Evolutionary conservation across 2,113 vertebrate species (phyloP).

Genomic region (Polypterus senegalus): DNA sequence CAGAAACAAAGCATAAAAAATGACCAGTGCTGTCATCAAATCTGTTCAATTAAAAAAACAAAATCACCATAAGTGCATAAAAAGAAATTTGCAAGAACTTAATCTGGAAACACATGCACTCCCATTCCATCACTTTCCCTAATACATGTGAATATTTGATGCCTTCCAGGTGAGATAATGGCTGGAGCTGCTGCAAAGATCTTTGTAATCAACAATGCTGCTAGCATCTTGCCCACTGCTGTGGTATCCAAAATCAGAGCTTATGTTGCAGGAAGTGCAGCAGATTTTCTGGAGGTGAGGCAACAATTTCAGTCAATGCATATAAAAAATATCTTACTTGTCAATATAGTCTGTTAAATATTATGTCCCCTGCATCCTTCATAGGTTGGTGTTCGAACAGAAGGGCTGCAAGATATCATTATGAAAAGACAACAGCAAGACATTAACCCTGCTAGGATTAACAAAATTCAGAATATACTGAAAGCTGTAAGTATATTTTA

Average conservation of each 20-base stretch:
- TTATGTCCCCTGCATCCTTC: conserved; percentile 5
- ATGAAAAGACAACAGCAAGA: conserved; percentile 35
- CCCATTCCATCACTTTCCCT: no score
- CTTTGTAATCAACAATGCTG: conserved; percentile 59
- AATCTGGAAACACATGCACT: no score
- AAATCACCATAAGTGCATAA: no score
- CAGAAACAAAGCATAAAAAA: no score
- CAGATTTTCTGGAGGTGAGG: conserved; percentile 62
- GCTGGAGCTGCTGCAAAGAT: conserved; percentile 52
- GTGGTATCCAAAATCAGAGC: conserved; percentile 49
- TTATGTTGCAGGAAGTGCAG: conserved; percentile 48
- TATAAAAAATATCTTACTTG: not conserved
- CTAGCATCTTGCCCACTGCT: conserved; percentile 51
- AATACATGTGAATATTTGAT: conserved; percentile 9
- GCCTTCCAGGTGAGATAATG: conserved; percentile 46
- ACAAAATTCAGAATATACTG: conserved; percentile 59
- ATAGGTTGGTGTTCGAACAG: conserved; percentile 54
- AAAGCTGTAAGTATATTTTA: conserved; percentile 45
- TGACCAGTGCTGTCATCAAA: no score
- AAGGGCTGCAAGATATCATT: conserved; percentile 60
- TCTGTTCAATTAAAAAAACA: no score
- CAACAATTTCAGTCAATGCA: not conserved
- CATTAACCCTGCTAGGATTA: conserved; percentile 26
- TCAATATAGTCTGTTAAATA: not conserved
- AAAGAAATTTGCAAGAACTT: no score